Evolutionary conservation across 2,113 vertebrate genomes (phyloP).

Genomic region (Halcyon senegalensis): DNA sequence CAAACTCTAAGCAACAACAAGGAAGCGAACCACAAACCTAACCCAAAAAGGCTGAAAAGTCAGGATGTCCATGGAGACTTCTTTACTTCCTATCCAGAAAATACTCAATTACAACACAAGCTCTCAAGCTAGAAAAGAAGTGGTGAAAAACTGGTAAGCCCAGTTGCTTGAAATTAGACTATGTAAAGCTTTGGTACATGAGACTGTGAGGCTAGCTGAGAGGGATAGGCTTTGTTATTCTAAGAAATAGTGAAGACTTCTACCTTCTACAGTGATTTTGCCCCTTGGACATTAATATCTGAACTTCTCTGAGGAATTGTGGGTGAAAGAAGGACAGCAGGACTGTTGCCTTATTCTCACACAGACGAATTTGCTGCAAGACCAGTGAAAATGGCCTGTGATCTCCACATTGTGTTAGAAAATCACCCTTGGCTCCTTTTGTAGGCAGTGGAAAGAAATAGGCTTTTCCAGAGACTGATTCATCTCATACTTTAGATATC

Average conservation of each 20-base stretch:
- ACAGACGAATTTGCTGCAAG: not conserved
- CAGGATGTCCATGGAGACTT: not conserved
- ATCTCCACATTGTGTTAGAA: not conserved
- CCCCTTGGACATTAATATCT: not conserved
- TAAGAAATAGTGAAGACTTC: not conserved
- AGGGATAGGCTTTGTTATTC: not conserved
- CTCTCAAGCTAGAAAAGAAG: not conserved
- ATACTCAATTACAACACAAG: not conserved
- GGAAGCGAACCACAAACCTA: not conserved
- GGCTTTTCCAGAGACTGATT: not conserved
- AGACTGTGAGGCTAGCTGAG: not conserved
- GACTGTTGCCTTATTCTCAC: not conserved
- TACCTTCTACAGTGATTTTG: not conserved
- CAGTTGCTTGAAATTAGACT: not conserved
- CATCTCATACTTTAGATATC: not conserved
- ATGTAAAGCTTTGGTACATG: not conserved
- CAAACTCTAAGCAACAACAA: not conserved
- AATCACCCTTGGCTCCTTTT: slow-evolving; percentile 16
- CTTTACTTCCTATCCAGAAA: not conserved
- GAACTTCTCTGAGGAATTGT: not conserved
- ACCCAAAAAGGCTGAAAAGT: not conserved
- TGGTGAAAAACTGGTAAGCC: not conserved
- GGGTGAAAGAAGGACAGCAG: not conserved
- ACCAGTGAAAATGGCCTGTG: not conserved
- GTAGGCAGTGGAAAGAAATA: not conserved